These are phyloP conservation scores for Galendromus occidentalis DNA, from an alignment of 1,140 invertebrate species.

Conservation along the genomic window DNA sequence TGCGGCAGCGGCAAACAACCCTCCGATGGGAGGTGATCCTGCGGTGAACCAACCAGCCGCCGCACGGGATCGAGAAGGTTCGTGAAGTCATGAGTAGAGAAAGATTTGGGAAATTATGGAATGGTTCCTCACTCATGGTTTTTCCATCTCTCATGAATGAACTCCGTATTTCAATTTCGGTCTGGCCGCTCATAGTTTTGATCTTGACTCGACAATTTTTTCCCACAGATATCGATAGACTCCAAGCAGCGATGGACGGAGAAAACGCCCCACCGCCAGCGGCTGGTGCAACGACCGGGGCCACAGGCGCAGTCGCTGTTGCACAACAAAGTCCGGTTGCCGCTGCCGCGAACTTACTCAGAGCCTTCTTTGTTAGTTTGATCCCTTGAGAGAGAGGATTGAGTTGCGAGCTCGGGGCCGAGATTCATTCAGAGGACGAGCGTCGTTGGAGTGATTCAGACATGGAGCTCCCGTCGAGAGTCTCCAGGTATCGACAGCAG, in stretches of 20 bases:
- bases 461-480: too few relatives aligned
- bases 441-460: too few relatives aligned
- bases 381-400: background rate
- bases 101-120: background rate
- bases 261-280: background rate
- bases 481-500: too few relatives aligned
- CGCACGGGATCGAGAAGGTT: background rate
- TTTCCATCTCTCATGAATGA: background rate
- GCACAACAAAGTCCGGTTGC: background rate
- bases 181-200: background rate
- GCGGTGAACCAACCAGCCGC: background rate
- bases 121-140: background rate
- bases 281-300: background rate
- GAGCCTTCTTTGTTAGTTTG: background rate
- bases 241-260: slow-evolving; percentile 4
- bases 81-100: background rate
- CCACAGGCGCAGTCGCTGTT: background rate
- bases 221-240: background rate
- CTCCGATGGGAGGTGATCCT: background rate
- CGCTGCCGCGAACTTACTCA: background rate
- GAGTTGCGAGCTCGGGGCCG: too few relatives aligned
- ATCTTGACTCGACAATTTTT: background rate
- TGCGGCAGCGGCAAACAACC: background rate
- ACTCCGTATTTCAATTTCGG: background rate
- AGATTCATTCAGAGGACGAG: too few relatives aligned